phyloP scores from a whole-genome alignment of 1,140 invertebrate genomes.

The Drosophila paulistorum region DNA sequence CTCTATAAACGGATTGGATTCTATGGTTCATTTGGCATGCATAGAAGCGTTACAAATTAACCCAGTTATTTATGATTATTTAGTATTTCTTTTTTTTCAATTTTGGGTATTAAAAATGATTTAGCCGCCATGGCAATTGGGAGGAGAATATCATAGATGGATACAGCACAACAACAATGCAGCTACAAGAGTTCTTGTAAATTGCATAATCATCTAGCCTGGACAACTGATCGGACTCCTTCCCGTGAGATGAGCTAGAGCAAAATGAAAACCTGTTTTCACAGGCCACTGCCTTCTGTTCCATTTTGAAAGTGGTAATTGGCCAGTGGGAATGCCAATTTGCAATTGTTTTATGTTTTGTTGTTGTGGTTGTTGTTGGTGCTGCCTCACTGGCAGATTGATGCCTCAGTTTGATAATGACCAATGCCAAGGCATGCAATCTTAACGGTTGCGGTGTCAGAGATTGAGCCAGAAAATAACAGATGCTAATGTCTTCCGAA shows the following conservation, averaged over 20 bases:
- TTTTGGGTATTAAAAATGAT: conserved; percentile 70
- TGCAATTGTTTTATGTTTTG: conserved; percentile 60
- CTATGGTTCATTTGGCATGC: conserved; percentile 74
- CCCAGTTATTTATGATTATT: conserved; percentile 81
- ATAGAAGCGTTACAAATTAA: conserved; percentile 79
- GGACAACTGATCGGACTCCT: conserved; percentile 8
- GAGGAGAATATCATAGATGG: too few species aligned
- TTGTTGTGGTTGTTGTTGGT: neutral
- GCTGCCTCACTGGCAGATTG: conserved; percentile 52
- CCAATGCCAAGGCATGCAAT: conserved; percentile 70
- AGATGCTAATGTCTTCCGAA: conserved; percentile 21
- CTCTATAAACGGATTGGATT: conserved; percentile 54
- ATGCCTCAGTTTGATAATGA: conserved; percentile 78
- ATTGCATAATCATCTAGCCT: conserved; percentile 68
- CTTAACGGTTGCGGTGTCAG: conserved; percentile 71
- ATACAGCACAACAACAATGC: conserved; percentile 8
- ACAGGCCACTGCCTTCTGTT: conserved; percentile 40
- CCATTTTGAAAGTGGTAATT: conserved; percentile 65
- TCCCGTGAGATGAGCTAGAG: neutral
- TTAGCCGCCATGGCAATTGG: conserved; percentile 36
- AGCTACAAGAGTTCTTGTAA: conserved; percentile 51
- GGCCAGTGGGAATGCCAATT: conserved; percentile 58
- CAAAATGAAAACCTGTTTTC: conserved; percentile 12
- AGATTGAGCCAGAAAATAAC: conserved; percentile 1
- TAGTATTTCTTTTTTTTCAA: conserved; percentile 26